A percentile compares a stretch with the other conserved stretches of the same genome.
phyloP scores from a whole-genome alignment of 2,888 invertebrate species.

The Acrobeloides nanus region DNA sequence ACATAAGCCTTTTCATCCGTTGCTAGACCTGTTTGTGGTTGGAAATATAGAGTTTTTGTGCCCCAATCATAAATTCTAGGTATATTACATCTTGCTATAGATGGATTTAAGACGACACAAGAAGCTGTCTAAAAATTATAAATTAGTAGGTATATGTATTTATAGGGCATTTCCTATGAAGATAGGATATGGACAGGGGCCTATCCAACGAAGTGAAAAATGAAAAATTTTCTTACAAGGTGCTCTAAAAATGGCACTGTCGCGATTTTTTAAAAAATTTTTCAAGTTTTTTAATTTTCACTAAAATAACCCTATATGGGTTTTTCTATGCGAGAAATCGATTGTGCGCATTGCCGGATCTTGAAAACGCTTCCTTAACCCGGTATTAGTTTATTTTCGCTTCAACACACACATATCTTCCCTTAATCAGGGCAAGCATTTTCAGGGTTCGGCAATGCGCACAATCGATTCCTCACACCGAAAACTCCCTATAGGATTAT shows the following conservation, averaged over 20 bases:
- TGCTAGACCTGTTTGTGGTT: slow-evolving; percentile 43
- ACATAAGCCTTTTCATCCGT: slow-evolving; percentile 52
- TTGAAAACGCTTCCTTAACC: too few species aligned
- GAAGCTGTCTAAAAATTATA: slow-evolving; percentile 30
- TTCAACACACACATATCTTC: too few species aligned
- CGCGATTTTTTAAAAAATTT: neutral
- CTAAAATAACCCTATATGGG: too few species aligned
- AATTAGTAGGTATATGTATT: neutral
- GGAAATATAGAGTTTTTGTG: slow-evolving; percentile 51
- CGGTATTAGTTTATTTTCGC: too few species aligned
- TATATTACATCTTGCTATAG: slow-evolving; percentile 49
- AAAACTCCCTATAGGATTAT: too few species aligned
- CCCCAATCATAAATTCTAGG: slow-evolving; percentile 53
- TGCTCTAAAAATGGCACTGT: neutral
- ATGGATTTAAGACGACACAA: slow-evolving; percentile 45
- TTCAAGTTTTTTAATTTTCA: too few species aligned
- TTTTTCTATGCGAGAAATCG: too few species aligned
- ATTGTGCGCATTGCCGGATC: too few species aligned
- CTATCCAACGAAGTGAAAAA: neutral
- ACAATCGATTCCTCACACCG: too few species aligned
- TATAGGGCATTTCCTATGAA: neutral
- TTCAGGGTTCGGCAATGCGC: too few species aligned
- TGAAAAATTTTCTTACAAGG: slow-evolving; percentile 1
- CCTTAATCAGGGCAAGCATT: too few species aligned
- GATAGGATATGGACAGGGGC: neutral